Evolutionary conservation across 2,888 invertebrate species (phyloP).

Genomic region (Aphidoletes aphidimyza): DNA sequence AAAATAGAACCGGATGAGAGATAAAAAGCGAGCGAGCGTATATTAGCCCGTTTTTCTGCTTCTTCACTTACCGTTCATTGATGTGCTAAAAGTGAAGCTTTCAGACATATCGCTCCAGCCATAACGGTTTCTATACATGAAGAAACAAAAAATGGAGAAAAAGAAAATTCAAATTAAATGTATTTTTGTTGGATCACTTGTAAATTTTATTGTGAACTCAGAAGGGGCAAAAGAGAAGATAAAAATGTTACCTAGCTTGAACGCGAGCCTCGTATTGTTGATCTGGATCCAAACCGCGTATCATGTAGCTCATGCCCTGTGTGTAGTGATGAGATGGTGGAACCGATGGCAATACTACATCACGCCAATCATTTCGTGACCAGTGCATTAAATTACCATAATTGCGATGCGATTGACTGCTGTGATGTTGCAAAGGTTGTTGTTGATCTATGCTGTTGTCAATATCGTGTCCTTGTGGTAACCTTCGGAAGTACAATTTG

Average conservation of each 20-base stretch:
- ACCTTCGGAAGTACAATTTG: conserved; percentile 73
- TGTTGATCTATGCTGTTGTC: conserved; percentile 66
- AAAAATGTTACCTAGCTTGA: conserved; percentile 68
- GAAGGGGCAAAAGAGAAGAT: not conserved
- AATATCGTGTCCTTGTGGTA: conserved; percentile 69
- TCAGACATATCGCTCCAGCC: conserved; percentile 75
- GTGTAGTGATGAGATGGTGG: conserved; percentile 69
- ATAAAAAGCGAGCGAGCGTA: not conserved
- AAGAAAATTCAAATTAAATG: not conserved
- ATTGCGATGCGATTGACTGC: conserved; percentile 63
- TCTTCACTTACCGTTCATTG: conserved; percentile 70
- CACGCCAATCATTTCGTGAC: conserved; percentile 70
- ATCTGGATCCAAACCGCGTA: conserved; percentile 73
- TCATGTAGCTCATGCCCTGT: conserved; percentile 75
- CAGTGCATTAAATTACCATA: conserved; percentile 64
- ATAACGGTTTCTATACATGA: conserved; percentile 70
- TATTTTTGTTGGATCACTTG: not conserved
- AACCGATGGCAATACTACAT: conserved; percentile 70
- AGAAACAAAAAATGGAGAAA: not conserved
- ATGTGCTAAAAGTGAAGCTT: conserved; percentile 73
- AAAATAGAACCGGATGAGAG: not conserved
- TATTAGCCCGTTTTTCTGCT: too few species aligned
- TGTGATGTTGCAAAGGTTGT: conserved; percentile 67
- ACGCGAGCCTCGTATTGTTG: conserved; percentile 76
- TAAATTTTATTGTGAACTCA: not conserved